A percentile compares a stretch with the other conserved stretches of the same genome.
Evolutionary conservation across 2,113 vertebrate species (phyloP).

Genomic region (Gymnobelideus leadbeateri): DNA sequence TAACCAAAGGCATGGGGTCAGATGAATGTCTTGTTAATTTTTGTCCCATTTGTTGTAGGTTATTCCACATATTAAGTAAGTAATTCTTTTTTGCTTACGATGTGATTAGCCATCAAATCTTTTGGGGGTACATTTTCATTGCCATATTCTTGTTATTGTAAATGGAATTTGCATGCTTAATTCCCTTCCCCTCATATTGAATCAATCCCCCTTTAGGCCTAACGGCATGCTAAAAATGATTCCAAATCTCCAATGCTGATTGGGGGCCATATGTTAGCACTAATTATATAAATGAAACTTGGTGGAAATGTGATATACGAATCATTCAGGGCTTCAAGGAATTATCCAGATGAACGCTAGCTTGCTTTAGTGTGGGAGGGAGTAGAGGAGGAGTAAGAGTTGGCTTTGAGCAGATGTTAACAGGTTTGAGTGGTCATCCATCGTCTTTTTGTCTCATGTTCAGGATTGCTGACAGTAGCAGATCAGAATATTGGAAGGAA

Average conservation of each 20-base stretch:
- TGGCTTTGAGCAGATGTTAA: conserved; percentile 86
- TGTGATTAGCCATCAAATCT: conserved; percentile 74
- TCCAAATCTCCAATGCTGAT: conserved; percentile 87
- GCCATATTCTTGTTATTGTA: conserved; percentile 75
- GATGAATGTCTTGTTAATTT: conserved; percentile 75
- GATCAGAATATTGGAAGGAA: conserved; percentile 76
- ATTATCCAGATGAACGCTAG: conserved; percentile 82
- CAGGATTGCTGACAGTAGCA: conserved; percentile 79
- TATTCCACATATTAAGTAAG: conserved; percentile 67
- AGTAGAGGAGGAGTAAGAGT: conserved; percentile 67
- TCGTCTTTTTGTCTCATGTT: conserved; percentile 80
- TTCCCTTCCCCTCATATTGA: conserved; percentile 83
- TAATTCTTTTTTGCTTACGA: conserved; percentile 71
- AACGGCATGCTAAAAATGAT: conserved; percentile 87
- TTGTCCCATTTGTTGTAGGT: conserved; percentile 72
- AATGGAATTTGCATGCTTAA: conserved; percentile 83
- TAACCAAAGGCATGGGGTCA: conserved; percentile 67
- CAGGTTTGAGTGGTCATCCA: conserved; percentile 73
- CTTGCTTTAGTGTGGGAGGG: conserved; percentile 80
- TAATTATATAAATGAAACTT: conserved; percentile 91
- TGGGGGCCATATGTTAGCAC: conserved; percentile 89
- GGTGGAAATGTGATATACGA: conserved; percentile 85
- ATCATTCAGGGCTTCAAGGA: conserved; percentile 83
- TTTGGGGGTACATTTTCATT: conserved; percentile 81
- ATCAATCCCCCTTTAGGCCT: conserved; percentile 85